phyloP scores from a whole-genome alignment of 2,888 invertebrate genomes.

The Mantis religiosa region DNA sequence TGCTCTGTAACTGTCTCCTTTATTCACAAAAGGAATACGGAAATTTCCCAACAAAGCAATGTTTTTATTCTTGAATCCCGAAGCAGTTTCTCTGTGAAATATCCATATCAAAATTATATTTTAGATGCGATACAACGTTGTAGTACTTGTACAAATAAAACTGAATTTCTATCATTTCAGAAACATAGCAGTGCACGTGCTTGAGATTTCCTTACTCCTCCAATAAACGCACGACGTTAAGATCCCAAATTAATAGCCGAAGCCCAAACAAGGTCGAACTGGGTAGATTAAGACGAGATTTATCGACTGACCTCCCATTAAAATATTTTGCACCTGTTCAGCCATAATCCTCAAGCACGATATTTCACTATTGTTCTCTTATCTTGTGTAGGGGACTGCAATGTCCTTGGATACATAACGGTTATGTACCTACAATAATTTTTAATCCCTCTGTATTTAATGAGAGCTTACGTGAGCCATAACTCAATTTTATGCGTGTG shows the following conservation, averaged over 20 bases:
- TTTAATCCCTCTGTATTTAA: neutral
- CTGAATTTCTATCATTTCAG: no score
- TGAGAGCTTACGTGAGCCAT: neutral
- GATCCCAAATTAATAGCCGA: neutral
- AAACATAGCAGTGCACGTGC: no score
- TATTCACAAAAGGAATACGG: no score
- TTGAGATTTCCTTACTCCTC: no score
- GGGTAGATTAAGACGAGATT: neutral
- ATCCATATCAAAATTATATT: no score
- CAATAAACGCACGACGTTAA: neutral
- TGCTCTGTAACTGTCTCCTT: no score
- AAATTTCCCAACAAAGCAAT: no score
- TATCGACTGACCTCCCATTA: neutral
- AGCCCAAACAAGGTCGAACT: neutral
- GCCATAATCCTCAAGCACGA: neutral
- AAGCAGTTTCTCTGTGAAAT: no score
- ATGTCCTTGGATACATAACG: neutral
- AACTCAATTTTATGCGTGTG: neutral
- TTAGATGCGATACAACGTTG: no score
- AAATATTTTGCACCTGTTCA: neutral
- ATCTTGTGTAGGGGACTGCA: neutral
- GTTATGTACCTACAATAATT: neutral
- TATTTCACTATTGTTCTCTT: neutral
- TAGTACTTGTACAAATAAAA: no score
- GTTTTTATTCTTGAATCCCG: no score